A percentile compares a stretch with the other conserved stretches of the same genome.
phyloP scores from a whole-genome alignment of 1,140 invertebrate species.

The Globodera rostochiensis region DNA sequence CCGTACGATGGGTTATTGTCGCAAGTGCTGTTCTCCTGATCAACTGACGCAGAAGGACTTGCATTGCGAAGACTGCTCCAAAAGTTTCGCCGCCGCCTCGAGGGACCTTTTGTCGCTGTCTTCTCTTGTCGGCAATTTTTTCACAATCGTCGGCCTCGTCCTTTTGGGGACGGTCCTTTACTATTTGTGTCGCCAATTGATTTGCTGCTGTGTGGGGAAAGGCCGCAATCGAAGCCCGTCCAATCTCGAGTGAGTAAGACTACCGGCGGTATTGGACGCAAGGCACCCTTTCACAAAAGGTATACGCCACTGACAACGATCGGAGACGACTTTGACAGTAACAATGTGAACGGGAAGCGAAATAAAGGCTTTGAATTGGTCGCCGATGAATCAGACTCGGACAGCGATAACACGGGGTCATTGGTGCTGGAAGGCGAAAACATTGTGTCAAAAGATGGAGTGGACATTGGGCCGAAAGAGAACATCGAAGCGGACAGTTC shows the following conservation, averaged over 20 bases:
- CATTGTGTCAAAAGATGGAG: neutral
- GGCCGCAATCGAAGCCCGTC: slow-evolving; percentile 4
- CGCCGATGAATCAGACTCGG: neutral
- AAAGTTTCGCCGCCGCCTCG: no score
- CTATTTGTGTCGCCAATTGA: neutral
- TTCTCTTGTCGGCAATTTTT: slow-evolving; percentile 21
- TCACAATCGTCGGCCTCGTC: slow-evolving; percentile 20
- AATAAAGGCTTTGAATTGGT: neutral
- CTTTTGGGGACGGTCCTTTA: slow-evolving; percentile 13
- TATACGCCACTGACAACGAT: slow-evolving; percentile 30
- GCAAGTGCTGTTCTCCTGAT: slow-evolving; percentile 52
- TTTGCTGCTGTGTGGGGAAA: neutral
- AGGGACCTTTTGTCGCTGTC: neutral
- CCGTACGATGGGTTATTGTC: slow-evolving; percentile 57
- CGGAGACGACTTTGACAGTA: neutral
- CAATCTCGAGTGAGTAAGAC: neutral
- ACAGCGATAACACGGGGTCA: neutral
- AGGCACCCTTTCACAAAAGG: neutral
- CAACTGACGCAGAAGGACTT: slow-evolving; percentile 29
- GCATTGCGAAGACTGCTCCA: slow-evolving; percentile 48
- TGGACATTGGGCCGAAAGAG: neutral
- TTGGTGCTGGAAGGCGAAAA: neutral
- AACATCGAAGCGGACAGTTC: neutral
- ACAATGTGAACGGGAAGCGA: neutral
- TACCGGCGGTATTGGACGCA: neutral